Percentiles rank a stretch among this genome's conserved stretches.
Conservation (phyloP, 2,113 vertebrate species). For the Sclerurus mexicanus region DNA sequence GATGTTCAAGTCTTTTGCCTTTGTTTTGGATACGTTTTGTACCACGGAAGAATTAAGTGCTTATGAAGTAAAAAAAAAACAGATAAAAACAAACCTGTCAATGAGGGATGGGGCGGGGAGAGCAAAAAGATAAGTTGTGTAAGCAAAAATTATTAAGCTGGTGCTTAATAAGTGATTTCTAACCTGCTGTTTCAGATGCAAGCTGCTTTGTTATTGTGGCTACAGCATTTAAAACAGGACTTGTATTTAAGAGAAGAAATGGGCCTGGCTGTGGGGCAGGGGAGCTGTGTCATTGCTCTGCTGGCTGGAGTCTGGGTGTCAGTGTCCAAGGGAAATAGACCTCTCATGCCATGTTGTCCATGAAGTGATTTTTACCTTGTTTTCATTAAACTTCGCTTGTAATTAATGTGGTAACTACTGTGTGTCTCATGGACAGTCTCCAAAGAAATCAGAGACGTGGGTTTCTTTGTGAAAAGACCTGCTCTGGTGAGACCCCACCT, state of each 20-base stretch:
- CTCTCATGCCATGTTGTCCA: constrained; percentile 12
- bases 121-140: constrained; percentile 1
- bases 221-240: constrained; percentile 20
- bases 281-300: constrained; percentile 39
- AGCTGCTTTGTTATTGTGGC: constrained; percentile 11
- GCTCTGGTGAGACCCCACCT: neutral
- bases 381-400: constrained; percentile 60
- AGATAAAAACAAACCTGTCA: neutral
- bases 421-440: neutral
- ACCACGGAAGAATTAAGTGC: constrained; percentile 36
- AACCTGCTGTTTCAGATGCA: constrained; percentile 22
- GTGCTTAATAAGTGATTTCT: constrained; percentile 72
- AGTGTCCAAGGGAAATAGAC: neutral
- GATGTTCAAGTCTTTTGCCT: constrained; percentile 56
- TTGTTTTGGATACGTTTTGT: constrained; percentile 64
- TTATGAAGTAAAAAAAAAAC: neutral
- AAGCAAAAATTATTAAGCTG: constrained; percentile 67
- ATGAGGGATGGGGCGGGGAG: neutral
- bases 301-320: constrained; percentile 46
- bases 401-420: neutral
- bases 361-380: constrained; percentile 57
- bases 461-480: neutral
- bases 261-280: constrained; percentile 10
- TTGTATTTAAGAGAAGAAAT: constrained; percentile 20
- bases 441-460: neutral